These are phyloP conservation scores for Torymus tubicola DNA, from an alignment of 2,888 invertebrate species.

Conservation along the genomic window DNA sequence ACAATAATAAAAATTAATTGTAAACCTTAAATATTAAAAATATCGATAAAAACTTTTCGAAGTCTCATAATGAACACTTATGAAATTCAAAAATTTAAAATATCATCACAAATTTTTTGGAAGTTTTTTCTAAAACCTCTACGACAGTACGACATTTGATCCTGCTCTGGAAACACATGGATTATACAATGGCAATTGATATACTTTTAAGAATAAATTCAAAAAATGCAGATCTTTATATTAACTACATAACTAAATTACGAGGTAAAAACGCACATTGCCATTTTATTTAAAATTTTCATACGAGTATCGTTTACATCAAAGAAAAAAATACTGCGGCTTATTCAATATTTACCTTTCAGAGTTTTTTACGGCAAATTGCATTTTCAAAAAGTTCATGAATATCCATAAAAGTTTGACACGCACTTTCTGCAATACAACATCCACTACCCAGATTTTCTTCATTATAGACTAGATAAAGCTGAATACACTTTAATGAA, in stretches of 20 bases:
- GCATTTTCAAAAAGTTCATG: constrained; percentile 58
- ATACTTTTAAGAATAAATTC: constrained; percentile 17
- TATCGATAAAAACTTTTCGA: constrained; percentile 41
- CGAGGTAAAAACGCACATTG: constrained; percentile 12
- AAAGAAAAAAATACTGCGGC: constrained; percentile 50
- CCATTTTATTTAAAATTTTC: constrained; percentile 53
- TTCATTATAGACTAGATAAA: constrained; percentile 71
- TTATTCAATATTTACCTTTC: constrained; percentile 25
- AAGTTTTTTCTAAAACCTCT: constrained; percentile 36
- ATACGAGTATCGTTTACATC: constrained; percentile 37
- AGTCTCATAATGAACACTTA: constrained; percentile 29
- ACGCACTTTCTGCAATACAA: constrained; percentile 51
- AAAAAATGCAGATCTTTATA: constrained; percentile 48
- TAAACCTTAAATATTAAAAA: constrained; percentile 35
- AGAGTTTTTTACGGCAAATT: constrained; percentile 60
- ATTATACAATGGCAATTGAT: constrained; percentile 45
- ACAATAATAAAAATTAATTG: constrained; percentile 16
- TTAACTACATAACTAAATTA: constrained; percentile 40
- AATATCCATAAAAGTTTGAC: constrained; percentile 34
- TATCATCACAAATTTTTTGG: constrained; percentile 46
- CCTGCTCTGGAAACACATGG: constrained; percentile 31
- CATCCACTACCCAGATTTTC: constrained; percentile 45
- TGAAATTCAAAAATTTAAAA: constrained; percentile 45
- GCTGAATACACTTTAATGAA: constrained; percentile 69
- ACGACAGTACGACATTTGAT: constrained; percentile 33